Evolutionary conservation across 2,113 vertebrate genomes (phyloP).

Genomic region (Gobiocypris rarus): DNA sequence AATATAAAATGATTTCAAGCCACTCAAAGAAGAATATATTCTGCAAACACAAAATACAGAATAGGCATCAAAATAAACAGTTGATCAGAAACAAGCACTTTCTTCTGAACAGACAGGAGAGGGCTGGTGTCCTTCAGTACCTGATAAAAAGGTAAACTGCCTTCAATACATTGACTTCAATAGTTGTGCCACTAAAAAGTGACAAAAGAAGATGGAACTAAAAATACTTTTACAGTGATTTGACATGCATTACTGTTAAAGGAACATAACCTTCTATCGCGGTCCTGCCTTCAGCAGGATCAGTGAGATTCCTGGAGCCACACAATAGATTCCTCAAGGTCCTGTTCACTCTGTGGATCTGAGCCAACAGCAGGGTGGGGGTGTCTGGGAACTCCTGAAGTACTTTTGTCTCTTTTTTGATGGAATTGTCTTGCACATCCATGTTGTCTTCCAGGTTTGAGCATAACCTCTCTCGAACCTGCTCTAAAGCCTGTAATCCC

Average conservation of each 20-base stretch:
- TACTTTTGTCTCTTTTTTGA: background rate
- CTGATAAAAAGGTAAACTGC: background rate
- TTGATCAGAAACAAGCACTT: background rate
- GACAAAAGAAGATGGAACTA: background rate
- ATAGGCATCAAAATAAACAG: background rate
- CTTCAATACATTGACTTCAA: background rate
- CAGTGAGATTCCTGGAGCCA: background rate
- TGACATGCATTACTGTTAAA: background rate
- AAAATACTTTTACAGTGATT: background rate
- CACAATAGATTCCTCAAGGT: background rate
- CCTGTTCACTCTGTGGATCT: background rate
- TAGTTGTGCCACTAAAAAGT: background rate
- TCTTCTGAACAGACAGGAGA: background rate
- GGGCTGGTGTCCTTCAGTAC: background rate
- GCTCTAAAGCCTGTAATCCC: slow-evolving; percentile 33
- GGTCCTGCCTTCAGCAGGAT: background rate
- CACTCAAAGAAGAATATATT: background rate
- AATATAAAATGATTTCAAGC: background rate
- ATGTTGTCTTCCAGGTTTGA: background rate
- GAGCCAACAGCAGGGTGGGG: slow-evolving; percentile 9
- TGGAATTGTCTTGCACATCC: background rate
- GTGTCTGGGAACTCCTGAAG: background rate
- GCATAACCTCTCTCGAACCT: background rate
- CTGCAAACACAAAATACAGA: background rate
- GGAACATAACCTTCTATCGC: background rate